Percentiles rank a stretch among this genome's conserved stretches.
Conservation (phyloP, 2,113 vertebrate species). For the Romanogobio albipinnatus region DNA sequence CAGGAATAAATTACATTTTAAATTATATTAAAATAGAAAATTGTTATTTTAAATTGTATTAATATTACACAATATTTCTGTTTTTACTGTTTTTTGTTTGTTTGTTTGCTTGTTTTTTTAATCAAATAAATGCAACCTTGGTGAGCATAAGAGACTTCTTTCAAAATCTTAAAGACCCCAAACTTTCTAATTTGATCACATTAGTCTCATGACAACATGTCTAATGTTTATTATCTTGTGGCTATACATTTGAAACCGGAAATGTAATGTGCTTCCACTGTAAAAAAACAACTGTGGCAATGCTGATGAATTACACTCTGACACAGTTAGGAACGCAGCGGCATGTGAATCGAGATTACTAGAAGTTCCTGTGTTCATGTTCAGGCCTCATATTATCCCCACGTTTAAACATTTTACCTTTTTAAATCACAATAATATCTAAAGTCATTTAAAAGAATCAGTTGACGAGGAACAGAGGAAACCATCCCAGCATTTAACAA, state of each 20-base stretch:
- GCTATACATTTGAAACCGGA: neutral
- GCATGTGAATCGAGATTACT: neutral
- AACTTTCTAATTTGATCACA: neutral
- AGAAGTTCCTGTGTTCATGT: neutral
- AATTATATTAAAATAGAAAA: neutral
- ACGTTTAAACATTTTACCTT: neutral
- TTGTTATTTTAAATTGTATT: neutral
- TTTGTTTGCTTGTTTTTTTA: too few relatives aligned
- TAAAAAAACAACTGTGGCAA: neutral
- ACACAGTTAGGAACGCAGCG: neutral
- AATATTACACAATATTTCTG: neutral
- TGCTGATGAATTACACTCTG: neutral
- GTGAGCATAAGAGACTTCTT: neutral
- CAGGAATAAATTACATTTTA: neutral
- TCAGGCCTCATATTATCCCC: neutral
- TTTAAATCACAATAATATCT: neutral
- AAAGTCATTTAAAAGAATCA: neutral
- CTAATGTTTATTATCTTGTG: constrained; percentile 3
- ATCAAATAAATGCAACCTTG: neutral
- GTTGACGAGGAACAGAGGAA: neutral
- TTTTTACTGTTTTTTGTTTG: neutral
- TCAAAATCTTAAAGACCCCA: neutral
- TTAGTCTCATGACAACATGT: neutral
- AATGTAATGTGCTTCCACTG: neutral
- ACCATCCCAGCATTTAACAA: neutral